These are phyloP conservation scores for Papilio helenus DNA, from an alignment of 1,140 invertebrate species.

Conservation along the genomic window DNA sequence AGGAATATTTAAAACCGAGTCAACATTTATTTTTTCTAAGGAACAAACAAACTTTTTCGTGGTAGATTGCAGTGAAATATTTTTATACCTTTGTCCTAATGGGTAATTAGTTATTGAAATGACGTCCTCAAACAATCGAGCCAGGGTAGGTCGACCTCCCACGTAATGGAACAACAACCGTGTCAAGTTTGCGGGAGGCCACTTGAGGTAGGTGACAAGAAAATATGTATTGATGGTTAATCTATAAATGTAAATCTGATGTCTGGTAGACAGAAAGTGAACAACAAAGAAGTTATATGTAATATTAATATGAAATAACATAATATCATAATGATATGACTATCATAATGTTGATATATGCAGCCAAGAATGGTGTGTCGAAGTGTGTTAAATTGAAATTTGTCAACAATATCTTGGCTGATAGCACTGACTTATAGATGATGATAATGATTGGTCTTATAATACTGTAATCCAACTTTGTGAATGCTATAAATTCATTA, in stretches of 20 bases:
- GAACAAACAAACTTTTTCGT: background rate
- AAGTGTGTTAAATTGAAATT: no score
- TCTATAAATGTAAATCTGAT: no score
- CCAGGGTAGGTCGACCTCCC: background rate
- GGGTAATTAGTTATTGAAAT: background rate
- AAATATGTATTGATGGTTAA: background rate
- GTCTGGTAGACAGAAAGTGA: background rate
- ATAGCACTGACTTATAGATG: no score
- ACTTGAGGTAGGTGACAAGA: background rate
- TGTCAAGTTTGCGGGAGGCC: slow-evolving; percentile 2
- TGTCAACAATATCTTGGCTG: no score
- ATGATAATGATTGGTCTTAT: no score
- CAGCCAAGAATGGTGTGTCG: no score
- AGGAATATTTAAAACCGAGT: background rate
- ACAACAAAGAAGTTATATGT: background rate
- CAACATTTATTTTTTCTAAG: background rate
- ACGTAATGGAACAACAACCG: background rate
- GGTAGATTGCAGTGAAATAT: background rate
- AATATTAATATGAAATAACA: no score
- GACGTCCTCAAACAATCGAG: background rate
- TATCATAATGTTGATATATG: no score
- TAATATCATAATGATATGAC: no score
- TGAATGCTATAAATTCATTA: no score
- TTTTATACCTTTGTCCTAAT: background rate
- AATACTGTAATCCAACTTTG: no score